Conservation (phyloP, 2,113 vertebrate genomes). For the Climacteris rufus region DNA sequence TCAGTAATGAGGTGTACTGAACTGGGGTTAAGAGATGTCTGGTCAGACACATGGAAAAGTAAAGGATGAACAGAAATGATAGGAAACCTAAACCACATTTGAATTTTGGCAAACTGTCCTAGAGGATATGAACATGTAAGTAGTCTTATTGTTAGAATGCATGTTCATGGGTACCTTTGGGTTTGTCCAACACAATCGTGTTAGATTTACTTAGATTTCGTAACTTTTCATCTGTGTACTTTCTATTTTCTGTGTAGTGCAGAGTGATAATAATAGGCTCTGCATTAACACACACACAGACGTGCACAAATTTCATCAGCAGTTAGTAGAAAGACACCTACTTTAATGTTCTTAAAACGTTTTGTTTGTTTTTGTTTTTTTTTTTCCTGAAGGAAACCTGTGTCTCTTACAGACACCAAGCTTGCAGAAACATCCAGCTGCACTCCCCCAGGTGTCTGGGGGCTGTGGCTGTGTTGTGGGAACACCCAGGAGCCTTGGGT, state of each 20-base stretch:
- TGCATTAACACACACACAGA: rapidly evolving
- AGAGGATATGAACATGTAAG: neutral
- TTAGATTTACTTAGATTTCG: neutral
- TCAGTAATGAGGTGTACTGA: neutral
- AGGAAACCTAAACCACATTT: neutral
- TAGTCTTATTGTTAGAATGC: neutral
- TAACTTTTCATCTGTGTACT: neutral
- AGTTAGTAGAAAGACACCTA: neutral
- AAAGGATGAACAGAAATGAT: neutral
- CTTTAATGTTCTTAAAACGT: neutral
- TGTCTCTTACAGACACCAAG: rapidly evolving
- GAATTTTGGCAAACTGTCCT: neutral
- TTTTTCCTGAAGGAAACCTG: neutral
- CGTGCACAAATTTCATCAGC: neutral
- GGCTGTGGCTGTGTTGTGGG: neutral
- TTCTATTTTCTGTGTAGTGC: neutral
- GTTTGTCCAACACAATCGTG: neutral
- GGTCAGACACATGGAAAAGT: neutral
- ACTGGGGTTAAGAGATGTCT: neutral
- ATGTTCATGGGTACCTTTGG: neutral
- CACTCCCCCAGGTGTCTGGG: neutral
- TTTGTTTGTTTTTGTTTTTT: neutral
- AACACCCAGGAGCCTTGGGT: rapidly evolving
- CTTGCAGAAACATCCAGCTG: neutral
- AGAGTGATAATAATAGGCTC: neutral